Conservation (phyloP, 1,140 invertebrate genomes). For the Drosophila paulistorum region DNA sequence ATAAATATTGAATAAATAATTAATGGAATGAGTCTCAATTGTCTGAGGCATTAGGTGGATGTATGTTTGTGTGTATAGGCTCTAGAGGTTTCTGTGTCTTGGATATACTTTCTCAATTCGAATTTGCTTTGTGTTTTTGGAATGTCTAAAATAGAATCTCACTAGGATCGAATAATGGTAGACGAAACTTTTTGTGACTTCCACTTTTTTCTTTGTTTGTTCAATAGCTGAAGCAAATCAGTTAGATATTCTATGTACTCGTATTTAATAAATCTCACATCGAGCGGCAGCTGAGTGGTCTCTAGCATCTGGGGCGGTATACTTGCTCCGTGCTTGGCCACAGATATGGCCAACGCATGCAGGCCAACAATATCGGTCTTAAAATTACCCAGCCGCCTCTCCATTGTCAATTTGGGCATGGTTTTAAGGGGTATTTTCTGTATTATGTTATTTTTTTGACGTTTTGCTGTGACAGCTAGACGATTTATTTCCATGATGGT, state of each 20-base stretch:
- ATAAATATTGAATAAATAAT: conserved; percentile 48
- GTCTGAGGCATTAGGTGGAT: background rate
- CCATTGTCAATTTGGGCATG: conserved; percentile 44
- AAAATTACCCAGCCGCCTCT: conserved; percentile 41
- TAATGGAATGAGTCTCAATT: conserved; percentile 53
- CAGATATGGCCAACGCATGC: conserved; percentile 37
- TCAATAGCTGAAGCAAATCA: conserved; percentile 39
- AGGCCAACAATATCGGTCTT: conserved; percentile 47
- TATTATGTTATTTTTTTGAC: background rate
- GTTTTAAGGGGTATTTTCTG: conserved; percentile 21
- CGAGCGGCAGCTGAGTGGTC: conserved; percentile 18
- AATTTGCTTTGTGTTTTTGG: background rate
- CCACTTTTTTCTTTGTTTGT: conserved; percentile 15
- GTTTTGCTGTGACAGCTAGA: conserved; percentile 9
- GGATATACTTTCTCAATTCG: background rate
- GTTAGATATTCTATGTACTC: conserved; percentile 54
- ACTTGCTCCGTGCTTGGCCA: conserved; percentile 19
- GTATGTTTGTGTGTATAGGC: background rate
- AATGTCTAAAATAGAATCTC: background rate
- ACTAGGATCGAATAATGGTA: too few relatives aligned
- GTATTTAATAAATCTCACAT: conserved; percentile 50
- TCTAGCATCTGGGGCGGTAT: background rate
- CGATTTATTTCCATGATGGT: conserved; percentile 56
- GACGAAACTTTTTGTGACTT: conserved; percentile 7
- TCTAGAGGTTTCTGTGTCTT: conserved; percentile 30